Evolutionary conservation across 2,888 invertebrate genomes (phyloP), one percentile per base, ranked within the genome.

Genomic region (Cryptus viduatorius): DNA sequence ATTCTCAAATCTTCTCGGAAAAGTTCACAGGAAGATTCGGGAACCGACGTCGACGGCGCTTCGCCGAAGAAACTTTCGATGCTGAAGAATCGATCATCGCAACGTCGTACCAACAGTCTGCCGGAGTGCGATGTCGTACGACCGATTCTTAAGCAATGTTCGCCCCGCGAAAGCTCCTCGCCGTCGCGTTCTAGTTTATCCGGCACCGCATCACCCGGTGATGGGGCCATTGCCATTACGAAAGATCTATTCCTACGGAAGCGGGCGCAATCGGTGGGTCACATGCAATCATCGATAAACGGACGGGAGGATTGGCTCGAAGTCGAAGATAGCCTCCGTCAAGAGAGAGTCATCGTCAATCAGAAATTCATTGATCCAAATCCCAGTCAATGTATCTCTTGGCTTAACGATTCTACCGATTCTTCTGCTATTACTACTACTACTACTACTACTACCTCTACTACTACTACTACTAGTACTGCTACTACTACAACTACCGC

Each of bases 1-100:
- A 98, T 98, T 88, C 94, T 98, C 61, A 98, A 98, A 93, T 95
- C 96, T 67, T 95, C 96, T 1, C 96, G 96, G 88, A 96, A 95
- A 90, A 95, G 95, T 90, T 96, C 96, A 42, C 95, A 95, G 72
- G 96, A 96, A 88, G 96, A 96, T 91, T 90, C 90, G 42, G 95
- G 94, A 93, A 95, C 95, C 90, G 95, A 95, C 90, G 94, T 94
- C 93, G 94, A 94, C 89, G 94, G 94, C 89, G 92, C 94, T 92
- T 95, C 95, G 88, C 95, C 95, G 61, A 94, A 95, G 79, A 94
- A 95, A 88, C 94, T 95, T 86, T 95, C 95, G 59, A 94, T 95
- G 79, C 94, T 95, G 68, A 94, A 95, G 89, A 95, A 95, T 88
- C 94, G 95, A 87, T 94, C 95, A 37, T 94, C 95, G 87, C 95